Percentiles rank a stretch among this genome's conserved stretches.
Evolutionary conservation across 2,888 invertebrate genomes (phyloP).

Genomic region (Scrobipalpa costella): DNA sequence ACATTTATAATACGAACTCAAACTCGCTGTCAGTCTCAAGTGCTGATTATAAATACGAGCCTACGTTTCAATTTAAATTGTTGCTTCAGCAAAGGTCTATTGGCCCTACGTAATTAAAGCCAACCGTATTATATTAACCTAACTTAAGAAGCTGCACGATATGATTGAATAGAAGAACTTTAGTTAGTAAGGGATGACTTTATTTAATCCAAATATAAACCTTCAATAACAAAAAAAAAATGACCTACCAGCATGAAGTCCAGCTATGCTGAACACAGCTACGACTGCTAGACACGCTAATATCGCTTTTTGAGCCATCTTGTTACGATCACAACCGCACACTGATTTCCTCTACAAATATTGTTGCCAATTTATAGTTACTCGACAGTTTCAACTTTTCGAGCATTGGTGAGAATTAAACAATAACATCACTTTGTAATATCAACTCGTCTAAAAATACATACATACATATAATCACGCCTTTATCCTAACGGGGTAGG

Average conservation of each 20-base stretch:
- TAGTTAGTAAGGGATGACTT: too few species aligned
- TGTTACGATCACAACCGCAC: neutral
- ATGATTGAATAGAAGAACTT: too few species aligned
- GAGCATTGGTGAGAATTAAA: slow-evolving; percentile 27
- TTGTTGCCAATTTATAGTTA: slow-evolving; percentile 11
- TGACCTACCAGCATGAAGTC: neutral
- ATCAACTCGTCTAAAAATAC: too few species aligned
- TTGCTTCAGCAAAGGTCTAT: neutral
- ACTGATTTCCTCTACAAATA: neutral
- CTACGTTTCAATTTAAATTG: neutral
- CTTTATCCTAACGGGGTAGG: too few species aligned
- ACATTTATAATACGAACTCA: too few species aligned
- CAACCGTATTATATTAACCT: too few species aligned
- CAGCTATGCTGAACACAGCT: neutral
- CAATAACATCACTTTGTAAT: neutral
- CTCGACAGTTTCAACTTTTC: slow-evolving; percentile 19
- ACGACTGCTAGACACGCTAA: neutral
- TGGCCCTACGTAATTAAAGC: too few species aligned
- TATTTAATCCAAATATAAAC: too few species aligned
- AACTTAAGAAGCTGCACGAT: neutral
- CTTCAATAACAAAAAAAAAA: neutral
- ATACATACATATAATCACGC: too few species aligned
- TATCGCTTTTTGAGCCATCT: neutral
- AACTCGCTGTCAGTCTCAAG: too few species aligned
- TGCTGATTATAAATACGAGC: too few species aligned